Evolutionary conservation across 2,888 invertebrate species (phyloP), one percentile per base, ranked within the genome.

Genomic region (Xiphydria camelus): DNA sequence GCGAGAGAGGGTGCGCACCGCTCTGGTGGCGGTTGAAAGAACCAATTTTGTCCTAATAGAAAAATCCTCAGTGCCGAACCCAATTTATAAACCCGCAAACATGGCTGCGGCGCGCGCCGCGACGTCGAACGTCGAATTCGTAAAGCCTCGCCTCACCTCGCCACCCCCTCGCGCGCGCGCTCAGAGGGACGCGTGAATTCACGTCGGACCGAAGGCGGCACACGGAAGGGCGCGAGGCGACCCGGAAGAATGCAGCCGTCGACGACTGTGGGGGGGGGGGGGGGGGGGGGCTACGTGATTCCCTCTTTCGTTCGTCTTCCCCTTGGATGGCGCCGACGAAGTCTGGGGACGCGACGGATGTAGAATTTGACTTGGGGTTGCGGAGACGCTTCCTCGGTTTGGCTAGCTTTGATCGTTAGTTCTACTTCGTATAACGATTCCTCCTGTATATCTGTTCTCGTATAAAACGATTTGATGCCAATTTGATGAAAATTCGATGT

Each of bases 81-180:
- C 73, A 75, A 75, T 75, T 75, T 75, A 73, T 75, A 73, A 73
- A 69, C 68, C 73, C 74, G 74, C 74, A 73, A 74, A 75, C 73
- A 73, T 74, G 74, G 74, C 73, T 70, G 70, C 57, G 61, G 66
- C 57, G 55, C 55, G 49, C 44, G 48, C 31, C 60, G 52, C 57
- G 51, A 41, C 51, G 44, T 23, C 56, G 57, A 58, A 63, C 63
- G 59, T 61, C 53, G 58, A 61, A 64, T 67, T 67, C 67, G 60
- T 63, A 61, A 57, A 58, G 53, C 53, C 45, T 12, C 29, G 14
- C 29, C 15, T 14, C 9, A n/a, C n/a, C n/a, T n/a, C n/a, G n/a
- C n/a, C n/a, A n/a, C n/a, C n/a, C n/a, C n/a, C n/a, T n/a, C n/a
- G n/a, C n/a, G n/a, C n/a, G n/a, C n/a, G n/a, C n/a, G n/a, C n/a